phyloP scores from a whole-genome alignment of 2,888 invertebrate genomes.

The Brenthis daphne region DNA sequence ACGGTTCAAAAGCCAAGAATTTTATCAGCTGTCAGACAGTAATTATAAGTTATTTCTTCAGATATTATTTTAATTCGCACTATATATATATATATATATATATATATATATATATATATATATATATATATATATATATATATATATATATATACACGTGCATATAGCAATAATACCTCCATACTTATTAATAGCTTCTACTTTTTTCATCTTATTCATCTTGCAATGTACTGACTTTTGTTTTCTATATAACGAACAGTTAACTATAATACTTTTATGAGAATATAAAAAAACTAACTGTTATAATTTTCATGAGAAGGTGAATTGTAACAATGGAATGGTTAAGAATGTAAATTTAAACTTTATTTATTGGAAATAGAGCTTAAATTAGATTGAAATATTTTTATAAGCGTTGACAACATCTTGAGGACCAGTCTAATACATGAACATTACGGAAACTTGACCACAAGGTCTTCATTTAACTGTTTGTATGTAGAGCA shows the following conservation, averaged over 20 bases:
- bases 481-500: conserved; percentile 61
- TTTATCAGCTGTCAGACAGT: too few relatives aligned
- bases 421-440: conserved; percentile 49
- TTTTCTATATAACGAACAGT: conserved; percentile 15
- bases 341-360: neutral
- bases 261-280: conserved; percentile 9
- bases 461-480: conserved; percentile 71
- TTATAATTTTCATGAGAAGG: conserved; percentile 16
- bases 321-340: neutral
- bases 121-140: too few relatives aligned
- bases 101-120: too few relatives aligned
- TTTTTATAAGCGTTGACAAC: conserved; percentile 30
- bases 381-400: conserved; percentile 21
- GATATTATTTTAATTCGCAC: too few relatives aligned
- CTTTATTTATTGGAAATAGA: conserved; percentile 21
- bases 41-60: too few relatives aligned
- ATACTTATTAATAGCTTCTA: neutral
- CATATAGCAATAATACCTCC: too few relatives aligned
- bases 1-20: too few relatives aligned
- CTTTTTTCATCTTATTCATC: neutral
- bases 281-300: conserved; percentile 14
- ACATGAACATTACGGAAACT: conserved; percentile 69
- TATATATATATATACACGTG: too few relatives aligned
- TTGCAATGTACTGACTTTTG: neutral
- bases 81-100: too few relatives aligned